phyloP scores from a whole-genome alignment of 2,113 vertebrate species.

The Amphilophus citrinellus region DNA sequence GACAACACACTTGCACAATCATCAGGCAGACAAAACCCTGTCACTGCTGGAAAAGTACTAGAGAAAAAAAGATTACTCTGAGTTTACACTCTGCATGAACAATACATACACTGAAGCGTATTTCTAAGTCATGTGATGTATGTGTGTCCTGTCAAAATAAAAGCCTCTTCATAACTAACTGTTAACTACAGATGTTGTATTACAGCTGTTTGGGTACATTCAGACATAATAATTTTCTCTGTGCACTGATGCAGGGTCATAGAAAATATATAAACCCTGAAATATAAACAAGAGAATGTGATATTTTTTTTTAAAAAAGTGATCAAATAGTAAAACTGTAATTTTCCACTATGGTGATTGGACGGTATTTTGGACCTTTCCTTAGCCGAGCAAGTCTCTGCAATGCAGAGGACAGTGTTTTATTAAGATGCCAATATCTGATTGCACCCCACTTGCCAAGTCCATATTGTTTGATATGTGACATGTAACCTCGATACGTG shows the following conservation, averaged over 20 bases:
- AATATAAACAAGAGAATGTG: constrained; percentile 10
- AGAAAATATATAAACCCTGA: constrained; percentile 16
- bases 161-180: background rate
- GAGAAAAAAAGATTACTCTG: background rate
- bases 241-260: background rate
- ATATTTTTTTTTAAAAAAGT: background rate
- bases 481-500: constrained; percentile 65
- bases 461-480: constrained; percentile 72
- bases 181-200: background rate
- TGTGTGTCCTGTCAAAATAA: background rate
- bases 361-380: constrained; percentile 16
- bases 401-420: constrained; percentile 26
- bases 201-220: background rate
- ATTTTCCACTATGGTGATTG: background rate
- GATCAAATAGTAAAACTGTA: background rate
- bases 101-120: background rate
- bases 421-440: constrained; percentile 58
- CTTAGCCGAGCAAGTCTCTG: constrained; percentile 9
- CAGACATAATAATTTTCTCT: background rate
- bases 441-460: constrained; percentile 47
- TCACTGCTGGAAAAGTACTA: background rate
- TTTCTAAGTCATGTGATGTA: background rate
- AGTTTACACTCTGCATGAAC: background rate
- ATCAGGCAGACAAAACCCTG: background rate
- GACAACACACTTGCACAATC: background rate